Base-by-base conservation (phyloP, 1,140 invertebrate genomes). In the Temnothorax nylanderi region DNA sequence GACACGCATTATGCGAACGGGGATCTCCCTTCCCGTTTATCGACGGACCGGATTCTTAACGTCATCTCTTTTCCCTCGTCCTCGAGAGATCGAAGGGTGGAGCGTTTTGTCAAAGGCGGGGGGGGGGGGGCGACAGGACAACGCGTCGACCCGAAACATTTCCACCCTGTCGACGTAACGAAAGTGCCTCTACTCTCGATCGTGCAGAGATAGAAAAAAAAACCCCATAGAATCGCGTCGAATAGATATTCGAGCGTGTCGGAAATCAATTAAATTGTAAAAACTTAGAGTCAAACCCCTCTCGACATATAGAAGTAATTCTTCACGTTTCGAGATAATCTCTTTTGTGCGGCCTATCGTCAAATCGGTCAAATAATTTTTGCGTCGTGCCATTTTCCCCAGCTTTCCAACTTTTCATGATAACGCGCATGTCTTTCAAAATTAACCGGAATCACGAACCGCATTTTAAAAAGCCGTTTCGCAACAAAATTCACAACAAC, bases 1-100 rank as follows among this genome's bases (percentile, higher is more conserved):
- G 56, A 85, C 85, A 56, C 21, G 47, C 86, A 89, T 87, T 87
- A 89, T 90, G 75, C 86, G 64, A 34, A 84, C 26, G 71, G 69
- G 47, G 72, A 62, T 56, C 47, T 32, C 37, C 37, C 58, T 49
- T 41, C 26, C 71, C 54, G 64, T 87, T 90, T 82, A 90, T 88
- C 72, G 78, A 87, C 74, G 64, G 60, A 62, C n/a, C 47, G 49
- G 74, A 85, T 78, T 78, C 82, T 60, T 87, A 84, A 84, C 62
- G 71, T 90, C 88, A 74, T 84, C 88, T 21, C 85, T 64, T 87
- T 82, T 54, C 71, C 67, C 41, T 90, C 65, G 16, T 62, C 64
- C 56, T 87, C 54, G 77, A 67, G 77, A 67, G 71, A 89, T 77
- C 88, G 54, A 86, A 86, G 78, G 85, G 78, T 87, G 67, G 72